phyloP scores from a whole-genome alignment of 2,888 invertebrate species.

The Chelonus formosanus region DNA sequence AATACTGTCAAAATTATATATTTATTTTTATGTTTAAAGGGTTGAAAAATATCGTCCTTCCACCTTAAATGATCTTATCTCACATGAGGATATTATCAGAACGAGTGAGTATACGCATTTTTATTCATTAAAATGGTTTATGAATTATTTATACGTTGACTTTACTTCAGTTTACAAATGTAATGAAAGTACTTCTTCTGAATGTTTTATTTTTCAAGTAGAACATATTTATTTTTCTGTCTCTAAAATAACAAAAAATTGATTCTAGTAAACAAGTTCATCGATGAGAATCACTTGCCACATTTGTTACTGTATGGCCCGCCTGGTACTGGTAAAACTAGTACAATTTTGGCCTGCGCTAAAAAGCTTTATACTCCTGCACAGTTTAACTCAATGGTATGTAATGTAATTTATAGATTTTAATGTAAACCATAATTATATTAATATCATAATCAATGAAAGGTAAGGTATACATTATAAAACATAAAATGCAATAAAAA shows the following conservation, averaged over 20 bases:
- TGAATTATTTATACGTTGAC: slow-evolving; percentile 20
- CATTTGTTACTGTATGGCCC: slow-evolving; percentile 98
- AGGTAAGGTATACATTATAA: too few species aligned
- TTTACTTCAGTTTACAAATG: not conserved
- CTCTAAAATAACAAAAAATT: slow-evolving; percentile 36
- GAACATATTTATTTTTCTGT: too few species aligned
- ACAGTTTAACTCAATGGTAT: slow-evolving; percentile 93
- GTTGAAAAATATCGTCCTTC: slow-evolving; percentile 98
- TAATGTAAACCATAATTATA: too few species aligned
- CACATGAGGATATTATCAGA: slow-evolving; percentile 95
- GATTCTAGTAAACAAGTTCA: slow-evolving; percentile 81
- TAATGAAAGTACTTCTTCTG: too few species aligned
- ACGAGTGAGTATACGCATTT: slow-evolving; percentile 78
- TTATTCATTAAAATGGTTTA: slow-evolving; percentile 16
- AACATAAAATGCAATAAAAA: not conserved
- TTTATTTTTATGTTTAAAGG: slow-evolving; percentile 68
- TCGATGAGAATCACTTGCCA: slow-evolving; percentile 90
- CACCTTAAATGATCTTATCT: slow-evolving; percentile 90
- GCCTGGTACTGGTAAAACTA: slow-evolving; percentile 98
- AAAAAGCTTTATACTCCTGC: slow-evolving; percentile 87
- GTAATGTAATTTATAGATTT: slow-evolving; percentile 36
- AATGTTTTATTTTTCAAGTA: too few species aligned
- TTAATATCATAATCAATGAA: too few species aligned
- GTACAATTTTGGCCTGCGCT: slow-evolving; percentile 96
- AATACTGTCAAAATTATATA: slow-evolving; percentile 1